These are phyloP conservation scores for Pseudopipra pipra DNA, from an alignment of 2,113 vertebrate species.

Conservation along the genomic window DNA sequence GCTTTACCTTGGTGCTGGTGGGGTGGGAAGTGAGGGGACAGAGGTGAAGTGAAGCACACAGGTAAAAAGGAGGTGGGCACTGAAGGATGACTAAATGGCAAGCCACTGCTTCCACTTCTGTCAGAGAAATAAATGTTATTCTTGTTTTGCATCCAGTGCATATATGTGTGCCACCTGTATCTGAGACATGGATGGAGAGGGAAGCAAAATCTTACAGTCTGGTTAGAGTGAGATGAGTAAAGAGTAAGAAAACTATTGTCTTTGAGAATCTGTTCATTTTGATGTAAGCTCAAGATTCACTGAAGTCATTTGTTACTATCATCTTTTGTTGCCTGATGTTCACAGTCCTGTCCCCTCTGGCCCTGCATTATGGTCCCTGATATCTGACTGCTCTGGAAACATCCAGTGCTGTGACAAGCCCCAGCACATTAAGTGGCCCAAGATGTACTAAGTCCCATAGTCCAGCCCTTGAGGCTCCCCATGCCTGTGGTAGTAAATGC, in stretches of 20 bases:
- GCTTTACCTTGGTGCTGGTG: neutral
- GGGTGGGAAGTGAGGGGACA: neutral
- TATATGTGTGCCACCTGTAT: neutral
- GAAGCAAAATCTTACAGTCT: neutral
- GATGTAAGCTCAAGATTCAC: neutral
- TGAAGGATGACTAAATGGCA: neutral
- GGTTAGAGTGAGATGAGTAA: neutral
- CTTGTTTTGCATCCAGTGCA: neutral
- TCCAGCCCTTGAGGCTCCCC: neutral
- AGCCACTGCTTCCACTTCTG: neutral
- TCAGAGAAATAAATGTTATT: neutral
- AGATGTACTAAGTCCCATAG: neutral
- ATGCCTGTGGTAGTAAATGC: neutral
- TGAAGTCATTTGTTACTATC: neutral
- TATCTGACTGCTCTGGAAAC: neutral
- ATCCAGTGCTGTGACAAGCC: neutral
- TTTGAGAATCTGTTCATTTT: neutral
- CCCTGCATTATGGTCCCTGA: neutral
- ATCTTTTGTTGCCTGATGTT: neutral
- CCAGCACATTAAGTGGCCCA: neutral
- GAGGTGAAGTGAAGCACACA: neutral
- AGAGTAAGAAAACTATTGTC: neutral
- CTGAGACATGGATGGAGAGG: neutral
- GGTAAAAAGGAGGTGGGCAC: neutral
- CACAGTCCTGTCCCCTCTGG: neutral